Evolutionary conservation across 2,113 vertebrate genomes (phyloP), one percentile per base, ranked within the genome.

Genomic region (Rana temporaria): DNA sequence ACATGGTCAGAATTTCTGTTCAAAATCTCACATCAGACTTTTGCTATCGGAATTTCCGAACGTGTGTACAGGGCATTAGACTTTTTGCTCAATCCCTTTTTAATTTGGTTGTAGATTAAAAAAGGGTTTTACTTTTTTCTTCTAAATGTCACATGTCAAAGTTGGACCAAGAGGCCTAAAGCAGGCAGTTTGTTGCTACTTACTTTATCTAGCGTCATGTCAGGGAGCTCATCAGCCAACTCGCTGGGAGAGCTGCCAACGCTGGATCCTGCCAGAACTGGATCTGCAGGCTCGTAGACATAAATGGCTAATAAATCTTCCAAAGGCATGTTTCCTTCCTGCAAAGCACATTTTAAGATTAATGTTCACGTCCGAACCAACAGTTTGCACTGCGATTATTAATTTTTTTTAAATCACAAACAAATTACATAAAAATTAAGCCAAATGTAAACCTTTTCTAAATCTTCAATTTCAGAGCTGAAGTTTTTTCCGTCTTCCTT

Each of bases 131-230:
- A 4, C 5, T 42, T 9, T 7, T 30, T 30, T 30, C 26, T 30
- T 30, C 26, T 30, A 30, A 30, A 30, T 30, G 3, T 30, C 26
- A 30, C 26, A 30, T 1, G 26, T 30, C 3, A 12, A 48, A 12
- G 9, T 63, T 63, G 24, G 60, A 24, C 18, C 20, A 24, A 63
- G 4, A 63, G 11, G 4, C n/a, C 60, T 63, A 3, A 20, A 48
- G 9, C 11, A 63, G 20, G 24, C 0, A 63, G 60, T 24, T 24
- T 22, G 18, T 22, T 15, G 42, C 38, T 0, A 90, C 91, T 93
- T 89, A 98, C 98, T 92, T 99, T 99, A 90, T 99, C 98, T 80
- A 99, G 90, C 86, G 97, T 99, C 98, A 99, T 99, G 87, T 99
- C 98, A 69, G 98, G 98, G 56, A 99, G 92, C 62, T 98, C 97